phyloP scores from a whole-genome alignment of 2,113 vertebrate species.

The Dipodomys spectabilis region DNA sequence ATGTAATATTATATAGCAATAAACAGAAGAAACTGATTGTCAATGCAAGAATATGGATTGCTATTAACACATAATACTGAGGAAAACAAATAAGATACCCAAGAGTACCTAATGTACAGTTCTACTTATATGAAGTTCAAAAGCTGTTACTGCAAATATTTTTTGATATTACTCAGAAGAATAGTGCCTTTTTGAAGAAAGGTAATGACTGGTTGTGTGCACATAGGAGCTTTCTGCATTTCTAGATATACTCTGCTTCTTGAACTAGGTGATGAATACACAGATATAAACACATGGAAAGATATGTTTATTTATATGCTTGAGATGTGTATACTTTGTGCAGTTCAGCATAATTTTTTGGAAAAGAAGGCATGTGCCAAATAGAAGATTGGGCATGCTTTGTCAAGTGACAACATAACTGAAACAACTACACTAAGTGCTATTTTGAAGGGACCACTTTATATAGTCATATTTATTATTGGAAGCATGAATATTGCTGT shows the following conservation, averaged over 20 bases:
- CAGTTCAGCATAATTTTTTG: background rate
- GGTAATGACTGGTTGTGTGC: background rate
- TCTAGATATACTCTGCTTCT: constrained; percentile 5
- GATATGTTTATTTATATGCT: background rate
- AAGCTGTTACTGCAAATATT: background rate
- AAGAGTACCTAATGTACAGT: background rate
- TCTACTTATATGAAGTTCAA: constrained; percentile 39
- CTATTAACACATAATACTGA: constrained; percentile 36
- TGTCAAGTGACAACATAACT: background rate
- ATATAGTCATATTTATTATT: constrained; percentile 19
- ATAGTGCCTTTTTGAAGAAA: background rate
- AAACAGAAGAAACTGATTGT: background rate
- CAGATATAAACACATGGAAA: background rate
- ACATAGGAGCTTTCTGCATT: background rate
- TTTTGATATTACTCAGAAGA: constrained; percentile 45
- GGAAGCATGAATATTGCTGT: background rate
- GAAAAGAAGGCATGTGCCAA: background rate
- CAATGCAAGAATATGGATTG: background rate
- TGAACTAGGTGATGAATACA: background rate
- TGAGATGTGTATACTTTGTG: background rate
- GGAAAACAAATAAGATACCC: background rate
- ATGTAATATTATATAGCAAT: background rate
- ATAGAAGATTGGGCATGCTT: background rate
- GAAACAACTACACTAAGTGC: constrained; percentile 9
- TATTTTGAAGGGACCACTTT: constrained; percentile 22